Conservation (phyloP, 2,888 invertebrate species). For the Hirtodrosophila duncani region DNA sequence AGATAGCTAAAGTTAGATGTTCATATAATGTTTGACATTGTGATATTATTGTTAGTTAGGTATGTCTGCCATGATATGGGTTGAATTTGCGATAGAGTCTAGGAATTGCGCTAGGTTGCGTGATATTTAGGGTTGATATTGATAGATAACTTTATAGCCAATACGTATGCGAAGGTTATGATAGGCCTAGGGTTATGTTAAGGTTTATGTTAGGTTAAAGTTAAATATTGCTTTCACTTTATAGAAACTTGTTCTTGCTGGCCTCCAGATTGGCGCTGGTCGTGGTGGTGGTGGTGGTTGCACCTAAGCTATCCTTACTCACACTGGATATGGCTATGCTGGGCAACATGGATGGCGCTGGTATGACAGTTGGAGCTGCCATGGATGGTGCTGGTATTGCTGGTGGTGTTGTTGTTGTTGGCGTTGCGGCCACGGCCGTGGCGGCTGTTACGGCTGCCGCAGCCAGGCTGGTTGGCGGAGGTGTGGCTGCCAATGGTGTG, state of each 20-base stretch:
- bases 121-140: constrained; percentile 21
- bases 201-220: background rate
- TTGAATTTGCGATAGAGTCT: too few relatives aligned
- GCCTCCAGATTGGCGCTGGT: constrained; percentile 42
- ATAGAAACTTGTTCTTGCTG: constrained; percentile 60
- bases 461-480: constrained; percentile 22
- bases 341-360: constrained; percentile 37
- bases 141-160: constrained; percentile 14
- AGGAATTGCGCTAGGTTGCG: too few relatives aligned
- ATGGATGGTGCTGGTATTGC: constrained; percentile 35
- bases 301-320: constrained; percentile 45
- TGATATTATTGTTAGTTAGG: too few relatives aligned
- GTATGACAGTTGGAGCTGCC: constrained; percentile 4
- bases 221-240: background rate
- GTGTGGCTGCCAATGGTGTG: constrained; percentile 58
- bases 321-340: constrained; percentile 58
- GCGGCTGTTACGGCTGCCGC: constrained; percentile 9
- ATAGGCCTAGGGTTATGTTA: constrained; percentile 1
- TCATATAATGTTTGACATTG: constrained; percentile 19
- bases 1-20: constrained; percentile 1
- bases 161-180: constrained; percentile 37
- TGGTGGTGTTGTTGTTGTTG: constrained; percentile 31
- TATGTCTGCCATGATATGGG: constrained; percentile 69
- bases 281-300: constrained; percentile 38
- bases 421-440: constrained; percentile 14